A percentile compares a stretch with the other conserved stretches of the same genome.
These are phyloP conservation scores for Diabrotica undecimpunctata DNA, from an alignment of 1,140 invertebrate genomes.

Conservation along the genomic window DNA sequence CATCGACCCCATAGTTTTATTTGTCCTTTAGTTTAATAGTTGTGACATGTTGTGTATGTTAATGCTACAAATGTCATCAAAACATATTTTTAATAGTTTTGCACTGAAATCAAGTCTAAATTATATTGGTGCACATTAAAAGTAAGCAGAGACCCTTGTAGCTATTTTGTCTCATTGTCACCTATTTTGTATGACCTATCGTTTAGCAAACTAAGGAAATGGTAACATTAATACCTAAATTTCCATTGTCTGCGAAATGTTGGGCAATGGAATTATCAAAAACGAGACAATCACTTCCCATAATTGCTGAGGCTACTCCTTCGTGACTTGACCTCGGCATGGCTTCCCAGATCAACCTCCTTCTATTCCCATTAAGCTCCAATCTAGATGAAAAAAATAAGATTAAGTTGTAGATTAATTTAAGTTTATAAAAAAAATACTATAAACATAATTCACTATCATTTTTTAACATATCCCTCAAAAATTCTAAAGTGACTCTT, in stretches of 20 bases:
- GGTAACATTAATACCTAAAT: constrained; percentile 99
- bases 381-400: constrained; percentile 55
- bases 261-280: constrained; percentile 98
- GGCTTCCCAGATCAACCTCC: constrained; percentile 97
- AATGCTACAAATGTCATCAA: too few species aligned
- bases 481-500: too few species aligned
- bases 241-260: constrained; percentile 98
- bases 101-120: too few species aligned
- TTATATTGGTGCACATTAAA: too few species aligned
- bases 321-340: constrained; percentile 98
- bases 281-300: constrained; percentile 97
- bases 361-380: constrained; percentile 91
- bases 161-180: not conserved
- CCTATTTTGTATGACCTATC: not conserved
- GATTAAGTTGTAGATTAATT: not conserved
- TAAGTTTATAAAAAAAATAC: not conserved
- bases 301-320: constrained; percentile 96
- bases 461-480: too few species aligned
- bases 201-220: constrained; percentile 78
- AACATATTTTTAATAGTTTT: too few species aligned
- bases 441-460: too few species aligned
- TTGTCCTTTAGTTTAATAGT: too few species aligned
- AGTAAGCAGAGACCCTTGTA: too few species aligned
- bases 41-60: too few species aligned
- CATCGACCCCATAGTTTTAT: too few species aligned